Conservation (phyloP, 2,113 vertebrate genomes). For the Acanthochromis polyacanthus region DNA sequence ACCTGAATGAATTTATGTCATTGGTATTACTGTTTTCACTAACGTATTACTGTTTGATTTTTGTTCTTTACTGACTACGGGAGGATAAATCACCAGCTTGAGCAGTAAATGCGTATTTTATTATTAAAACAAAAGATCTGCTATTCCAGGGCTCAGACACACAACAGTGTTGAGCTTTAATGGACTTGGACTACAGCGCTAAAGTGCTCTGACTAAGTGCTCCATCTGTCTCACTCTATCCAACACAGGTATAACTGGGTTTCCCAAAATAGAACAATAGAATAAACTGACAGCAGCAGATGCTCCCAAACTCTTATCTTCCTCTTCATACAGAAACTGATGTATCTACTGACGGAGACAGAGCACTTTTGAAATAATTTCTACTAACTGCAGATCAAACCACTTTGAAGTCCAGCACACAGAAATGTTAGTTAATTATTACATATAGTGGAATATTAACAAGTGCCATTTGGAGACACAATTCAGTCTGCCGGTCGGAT, state of each 20-base stretch:
- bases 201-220: slow-evolving; percentile 72
- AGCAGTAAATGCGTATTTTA: slow-evolving; percentile 29
- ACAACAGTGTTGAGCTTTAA: slow-evolving; percentile 6
- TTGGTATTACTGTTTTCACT: neutral
- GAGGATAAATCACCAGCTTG: neutral
- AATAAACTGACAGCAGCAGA: slow-evolving; percentile 22
- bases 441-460: neutral
- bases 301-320: slow-evolving; percentile 12
- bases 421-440: slow-evolving; percentile 7
- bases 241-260: slow-evolving; percentile 50
- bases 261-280: slow-evolving; percentile 61
- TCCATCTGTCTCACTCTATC: slow-evolving; percentile 58
- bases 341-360: slow-evolving; percentile 2
- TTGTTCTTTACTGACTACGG: neutral
- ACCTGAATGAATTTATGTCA: neutral
- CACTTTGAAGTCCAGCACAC: neutral
- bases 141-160: slow-evolving; percentile 27
- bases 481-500: slow-evolving; percentile 12
- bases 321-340: neutral
- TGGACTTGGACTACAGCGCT: slow-evolving; percentile 49
- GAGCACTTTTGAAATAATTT: slow-evolving; percentile 1
- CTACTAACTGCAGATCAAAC: neutral
- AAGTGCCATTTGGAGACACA: neutral
- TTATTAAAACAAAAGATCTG: slow-evolving; percentile 46
- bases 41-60: neutral